Evolutionary conservation across 2,113 vertebrate genomes (phyloP), one percentile per base, ranked within the genome.

Genomic region (Microcebus jonahi): DNA sequence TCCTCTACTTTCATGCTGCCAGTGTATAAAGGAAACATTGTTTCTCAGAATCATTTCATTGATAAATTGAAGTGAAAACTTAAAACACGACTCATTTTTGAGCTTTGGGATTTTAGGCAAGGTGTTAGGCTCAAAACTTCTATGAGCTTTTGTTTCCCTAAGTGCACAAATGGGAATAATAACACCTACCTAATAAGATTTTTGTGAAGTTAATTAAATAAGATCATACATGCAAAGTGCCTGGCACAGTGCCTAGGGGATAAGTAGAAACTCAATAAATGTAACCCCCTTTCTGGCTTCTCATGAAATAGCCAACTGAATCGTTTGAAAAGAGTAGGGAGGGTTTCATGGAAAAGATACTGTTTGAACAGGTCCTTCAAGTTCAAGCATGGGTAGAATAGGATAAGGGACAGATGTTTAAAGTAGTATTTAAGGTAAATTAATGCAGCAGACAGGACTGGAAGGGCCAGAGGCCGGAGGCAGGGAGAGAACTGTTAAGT

Each of bases 281-380:
- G 9, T 73, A 73, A 92, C 36, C 76, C 63, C 45, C 8, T 95
- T 76, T 83, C 81, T 90, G 45, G 23, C 90, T 90, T 95, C 67
- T 93, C 90, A 90, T 21, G 57, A 90, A 94, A 82, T 71, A 12
- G 2, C 23, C 55, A 23, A 25, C 42, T 76, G 55, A 85, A 77
- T 88, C 45, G 39, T 14, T 50, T 94, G n/a, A 88, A 31, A 82
- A 84, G 36, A 82, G 96, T 92, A 82, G 76, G 21, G 81, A 36
- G 82, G 59, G 15, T 91, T 88, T 96, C 93, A 42, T 76, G 63
- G 75, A 90, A 96, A 75, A 81, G 79, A 87, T 57, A 63, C 23
- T 81, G 55, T 95, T 90, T 81, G 59, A 80, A 39, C 23, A 39
- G n/a, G 48, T 76, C 71, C 61, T 96, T 96, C 25, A 76, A 29